Evolutionary conservation across 2,888 invertebrate species (phyloP).

Genomic region (Pteria penguin): DNA sequence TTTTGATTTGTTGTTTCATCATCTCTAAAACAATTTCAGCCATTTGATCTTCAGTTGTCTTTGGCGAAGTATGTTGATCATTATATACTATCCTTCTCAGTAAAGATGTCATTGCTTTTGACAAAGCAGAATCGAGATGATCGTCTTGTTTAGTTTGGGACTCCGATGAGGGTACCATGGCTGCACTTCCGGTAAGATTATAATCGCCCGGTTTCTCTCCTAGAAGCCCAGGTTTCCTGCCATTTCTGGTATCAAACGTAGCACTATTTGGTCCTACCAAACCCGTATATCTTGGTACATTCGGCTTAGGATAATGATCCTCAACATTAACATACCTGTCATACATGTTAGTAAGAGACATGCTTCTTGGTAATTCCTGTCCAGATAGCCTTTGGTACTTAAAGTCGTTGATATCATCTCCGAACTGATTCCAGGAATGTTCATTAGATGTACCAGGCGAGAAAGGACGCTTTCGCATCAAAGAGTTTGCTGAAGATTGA

Average conservation of each 20-base stretch:
- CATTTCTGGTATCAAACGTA: background rate
- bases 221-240: background rate
- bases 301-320: too few relatives aligned
- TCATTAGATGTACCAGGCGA: too few relatives aligned
- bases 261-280: too few relatives aligned
- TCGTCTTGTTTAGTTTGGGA: background rate
- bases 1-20: constrained; percentile 30
- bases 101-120: constrained; percentile 43
- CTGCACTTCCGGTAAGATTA: background rate
- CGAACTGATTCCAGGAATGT: too few relatives aligned
- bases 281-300: too few relatives aligned
- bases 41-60: constrained; percentile 37
- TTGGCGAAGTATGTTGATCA: constrained; percentile 11
- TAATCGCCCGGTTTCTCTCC: background rate
- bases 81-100: constrained; percentile 36
- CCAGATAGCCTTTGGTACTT: too few relatives aligned
- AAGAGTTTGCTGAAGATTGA: too few relatives aligned
- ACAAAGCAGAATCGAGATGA: constrained; percentile 24
- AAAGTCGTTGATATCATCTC: too few relatives aligned
- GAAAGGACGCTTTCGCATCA: too few relatives aligned
- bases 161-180: background rate
- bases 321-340: too few relatives aligned
- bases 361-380: too few relatives aligned
- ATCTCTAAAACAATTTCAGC: constrained; percentile 41
- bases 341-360: too few relatives aligned